Evolutionary conservation across 2,888 invertebrate genomes (phyloP).

Genomic region (Rotaria socialis): DNA sequence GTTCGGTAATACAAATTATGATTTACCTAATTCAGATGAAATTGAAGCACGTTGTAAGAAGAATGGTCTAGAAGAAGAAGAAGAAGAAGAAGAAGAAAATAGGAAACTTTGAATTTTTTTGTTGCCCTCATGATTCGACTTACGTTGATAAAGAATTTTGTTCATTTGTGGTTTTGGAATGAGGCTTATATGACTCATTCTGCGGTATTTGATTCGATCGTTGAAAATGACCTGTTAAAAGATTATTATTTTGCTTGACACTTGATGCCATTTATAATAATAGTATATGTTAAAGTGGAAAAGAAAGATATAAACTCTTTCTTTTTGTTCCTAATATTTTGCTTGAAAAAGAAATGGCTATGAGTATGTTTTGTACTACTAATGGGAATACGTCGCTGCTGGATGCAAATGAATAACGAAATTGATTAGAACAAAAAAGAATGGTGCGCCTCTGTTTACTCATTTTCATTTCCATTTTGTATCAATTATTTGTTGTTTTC

Average conservation of each 20-base stretch:
- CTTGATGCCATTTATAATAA: background rate
- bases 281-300: background rate
- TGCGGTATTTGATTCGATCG: no score
- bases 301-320: background rate
- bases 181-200: no score
- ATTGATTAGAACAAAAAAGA: background rate
- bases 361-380: background rate
- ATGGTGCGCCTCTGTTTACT: background rate
- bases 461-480: background rate
- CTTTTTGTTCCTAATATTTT: background rate
- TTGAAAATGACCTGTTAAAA: background rate
- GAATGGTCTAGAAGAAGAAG: background rate
- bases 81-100: background rate
- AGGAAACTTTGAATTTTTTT: background rate
- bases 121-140: background rate
- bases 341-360: background rate
- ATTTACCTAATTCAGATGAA: conserved; percentile 1
- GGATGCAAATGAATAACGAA: background rate
- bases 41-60: background rate
- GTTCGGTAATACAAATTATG: background rate
- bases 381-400: background rate
- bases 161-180: no score
- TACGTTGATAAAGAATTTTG: background rate
- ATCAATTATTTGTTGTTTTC: background rate
- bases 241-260: no score